Percentiles rank a stretch among this genome's conserved stretches.
phyloP scores from a whole-genome alignment of 1,140 invertebrate species.

The Teleopsis dalmanni region DNA sequence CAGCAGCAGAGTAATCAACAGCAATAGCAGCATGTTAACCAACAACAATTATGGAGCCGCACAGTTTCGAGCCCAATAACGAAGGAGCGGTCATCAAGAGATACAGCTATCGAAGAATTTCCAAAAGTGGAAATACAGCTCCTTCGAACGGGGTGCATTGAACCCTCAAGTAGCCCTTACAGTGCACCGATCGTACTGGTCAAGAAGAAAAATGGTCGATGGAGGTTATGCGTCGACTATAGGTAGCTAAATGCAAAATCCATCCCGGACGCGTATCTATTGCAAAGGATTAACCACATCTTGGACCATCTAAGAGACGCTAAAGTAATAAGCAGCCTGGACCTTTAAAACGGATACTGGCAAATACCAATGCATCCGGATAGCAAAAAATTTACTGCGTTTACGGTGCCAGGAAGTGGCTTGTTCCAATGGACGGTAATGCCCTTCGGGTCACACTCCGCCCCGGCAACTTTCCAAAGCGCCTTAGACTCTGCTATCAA shows the following conservation, averaged over 20 bases:
- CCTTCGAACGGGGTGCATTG: not conserved
- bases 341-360: slow-evolving; percentile 38
- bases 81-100: too few species aligned
- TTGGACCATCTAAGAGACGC: too few species aligned
- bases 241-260: not conserved
- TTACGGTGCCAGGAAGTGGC: not conserved
- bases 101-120: too few species aligned
- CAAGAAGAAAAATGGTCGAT: not conserved
- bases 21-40: too few species aligned
- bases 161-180: not conserved
- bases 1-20: too few species aligned
- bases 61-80: too few species aligned
- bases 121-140: too few species aligned
- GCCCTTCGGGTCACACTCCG: slow-evolving; percentile 11
- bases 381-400: slow-evolving; percentile 36
- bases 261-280: not conserved
- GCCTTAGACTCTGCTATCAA: not conserved
- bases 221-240: not conserved
- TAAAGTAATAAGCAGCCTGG: too few species aligned
- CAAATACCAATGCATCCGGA: slow-evolving; percentile 28
- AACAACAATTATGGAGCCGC: too few species aligned
- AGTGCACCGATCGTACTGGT: not conserved
- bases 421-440: slow-evolving; percentile 14
- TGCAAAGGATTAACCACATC: not conserved
- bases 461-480: slow-evolving; percentile 3